A percentile compares a stretch with the other conserved stretches of the same genome.
phyloP scores from a whole-genome alignment of 2,888 invertebrate species.

The Apamea crenata region DNA sequence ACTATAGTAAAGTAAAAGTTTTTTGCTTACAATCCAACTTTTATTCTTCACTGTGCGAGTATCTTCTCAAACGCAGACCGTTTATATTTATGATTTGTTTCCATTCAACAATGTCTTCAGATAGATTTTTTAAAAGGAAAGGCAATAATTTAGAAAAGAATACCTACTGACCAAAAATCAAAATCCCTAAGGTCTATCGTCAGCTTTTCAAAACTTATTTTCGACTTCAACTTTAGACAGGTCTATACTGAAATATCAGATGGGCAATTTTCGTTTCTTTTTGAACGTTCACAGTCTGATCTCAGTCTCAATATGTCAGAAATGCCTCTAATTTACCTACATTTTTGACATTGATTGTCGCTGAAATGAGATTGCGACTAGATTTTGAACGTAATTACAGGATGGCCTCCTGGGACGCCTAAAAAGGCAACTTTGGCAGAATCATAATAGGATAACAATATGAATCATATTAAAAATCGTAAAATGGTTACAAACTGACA shows the following conservation, averaged over 20 bases:
- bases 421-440: no score
- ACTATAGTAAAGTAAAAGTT: conserved; percentile 48
- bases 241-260: not conserved
- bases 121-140: not conserved
- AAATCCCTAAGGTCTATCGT: not conserved
- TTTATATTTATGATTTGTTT: conserved; percentile 67
- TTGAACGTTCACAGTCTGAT: no score
- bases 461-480: no score
- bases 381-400: no score
- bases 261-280: no score
- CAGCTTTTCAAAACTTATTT: not conserved
- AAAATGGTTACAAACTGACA: no score
- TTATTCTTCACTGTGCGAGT: conserved; percentile 61
- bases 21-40: conserved; percentile 62
- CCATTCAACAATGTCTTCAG: conserved; percentile 55
- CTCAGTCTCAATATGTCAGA: no score
- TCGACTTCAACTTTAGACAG: not conserved
- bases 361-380: no score
- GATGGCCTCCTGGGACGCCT: no score
- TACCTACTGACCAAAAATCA: not conserved
- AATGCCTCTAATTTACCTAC: no score
- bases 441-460: no score
- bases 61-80: conserved; percentile 63
- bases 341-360: no score
- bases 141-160: not conserved